phyloP scores from a whole-genome alignment of 2,888 invertebrate genomes.

The Beris chalybata region DNA sequence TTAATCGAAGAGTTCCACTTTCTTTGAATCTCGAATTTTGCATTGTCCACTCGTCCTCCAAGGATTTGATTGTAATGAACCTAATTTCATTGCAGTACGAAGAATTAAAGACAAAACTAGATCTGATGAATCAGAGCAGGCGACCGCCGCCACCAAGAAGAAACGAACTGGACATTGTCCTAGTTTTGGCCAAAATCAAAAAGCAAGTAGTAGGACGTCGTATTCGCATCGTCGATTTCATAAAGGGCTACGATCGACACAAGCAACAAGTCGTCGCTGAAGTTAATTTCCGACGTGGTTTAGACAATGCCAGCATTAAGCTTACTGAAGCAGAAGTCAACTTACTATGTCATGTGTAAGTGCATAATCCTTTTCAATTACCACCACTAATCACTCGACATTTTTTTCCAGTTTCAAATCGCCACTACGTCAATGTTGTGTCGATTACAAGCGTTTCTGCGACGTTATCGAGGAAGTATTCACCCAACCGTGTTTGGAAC shows the following conservation, averaged over 20 bases:
- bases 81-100: constrained; percentile 37
- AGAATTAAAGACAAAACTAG: constrained; percentile 25
- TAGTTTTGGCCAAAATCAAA: constrained; percentile 74
- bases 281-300: constrained; percentile 70
- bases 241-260: constrained; percentile 67
- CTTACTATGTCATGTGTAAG: constrained; percentile 72
- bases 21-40: too few species aligned
- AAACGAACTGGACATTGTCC: constrained; percentile 67
- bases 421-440: constrained; percentile 61
- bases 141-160: constrained; percentile 43
- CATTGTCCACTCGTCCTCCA: too few species aligned
- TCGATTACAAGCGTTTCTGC: constrained; percentile 72
- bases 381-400: neutral
- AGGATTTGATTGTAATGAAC: too few species aligned
- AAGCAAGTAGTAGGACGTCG: constrained; percentile 69
- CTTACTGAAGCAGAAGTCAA: constrained; percentile 69
- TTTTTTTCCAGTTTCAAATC: constrained; percentile 63
- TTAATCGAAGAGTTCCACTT: too few species aligned
- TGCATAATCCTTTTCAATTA: constrained; percentile 37
- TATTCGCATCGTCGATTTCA: constrained; percentile 66
- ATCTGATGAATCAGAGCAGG: constrained; percentile 8
- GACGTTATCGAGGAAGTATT: constrained; percentile 70
- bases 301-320: constrained; percentile 67
- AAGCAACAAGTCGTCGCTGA: constrained; percentile 66
- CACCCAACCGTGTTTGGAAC: constrained; percentile 65